Evolutionary conservation across 2,888 invertebrate genomes (phyloP).

Genomic region (Caenorhabditis sinica): DNA sequence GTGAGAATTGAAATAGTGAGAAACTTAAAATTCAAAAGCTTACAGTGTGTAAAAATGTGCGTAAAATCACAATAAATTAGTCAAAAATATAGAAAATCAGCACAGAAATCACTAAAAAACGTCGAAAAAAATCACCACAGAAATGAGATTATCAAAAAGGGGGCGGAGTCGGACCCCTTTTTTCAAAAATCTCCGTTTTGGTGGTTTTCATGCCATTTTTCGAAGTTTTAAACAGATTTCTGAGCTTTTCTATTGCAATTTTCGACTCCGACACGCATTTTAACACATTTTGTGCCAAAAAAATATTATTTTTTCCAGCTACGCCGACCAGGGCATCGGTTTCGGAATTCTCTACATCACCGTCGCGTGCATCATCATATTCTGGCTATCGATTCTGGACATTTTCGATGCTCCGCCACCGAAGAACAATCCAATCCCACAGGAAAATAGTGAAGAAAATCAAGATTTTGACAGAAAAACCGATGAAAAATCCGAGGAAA

Average conservation of each 20-base stretch:
- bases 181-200: not conserved
- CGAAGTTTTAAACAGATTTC: no score
- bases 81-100: not conserved
- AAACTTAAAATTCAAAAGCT: no score
- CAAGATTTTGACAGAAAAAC: not conserved
- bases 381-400: constrained; percentile 74
- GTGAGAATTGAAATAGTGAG: constrained; percentile 20
- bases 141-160: not conserved
- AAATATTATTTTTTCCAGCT: no score
- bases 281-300: no score
- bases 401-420: constrained; percentile 71
- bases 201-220: no score
- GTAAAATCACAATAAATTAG: no score
- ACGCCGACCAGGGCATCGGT: constrained; percentile 77
- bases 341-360: constrained; percentile 82
- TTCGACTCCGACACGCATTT: no score
- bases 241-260: no score
- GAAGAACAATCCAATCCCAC: constrained; percentile 8
- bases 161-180: no score
- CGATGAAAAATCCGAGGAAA: not conserved
- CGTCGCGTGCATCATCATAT: constrained; percentile 75
- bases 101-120: not conserved
- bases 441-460: not conserved
- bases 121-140: not conserved
- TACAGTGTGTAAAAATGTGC: no score